These are phyloP conservation scores for Cavia porcellus DNA, from an alignment of 2,113 vertebrate genomes.

Conservation along the genomic window DNA sequence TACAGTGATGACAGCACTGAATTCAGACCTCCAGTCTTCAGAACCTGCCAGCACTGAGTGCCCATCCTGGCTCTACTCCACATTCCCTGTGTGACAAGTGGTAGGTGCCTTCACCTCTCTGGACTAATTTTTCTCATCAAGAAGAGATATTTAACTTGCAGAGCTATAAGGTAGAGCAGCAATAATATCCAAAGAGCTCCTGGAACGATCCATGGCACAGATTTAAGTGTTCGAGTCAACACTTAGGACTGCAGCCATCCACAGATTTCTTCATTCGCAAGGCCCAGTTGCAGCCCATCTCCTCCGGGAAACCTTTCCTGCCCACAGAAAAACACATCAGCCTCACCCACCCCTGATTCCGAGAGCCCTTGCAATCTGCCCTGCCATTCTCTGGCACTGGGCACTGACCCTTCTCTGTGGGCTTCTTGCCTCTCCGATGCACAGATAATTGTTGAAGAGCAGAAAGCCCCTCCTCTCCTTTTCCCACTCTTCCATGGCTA, in stretches of 20 bases:
- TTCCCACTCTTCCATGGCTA: background rate
- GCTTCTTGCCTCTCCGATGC: background rate
- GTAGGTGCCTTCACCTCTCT: background rate
- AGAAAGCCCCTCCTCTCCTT: background rate
- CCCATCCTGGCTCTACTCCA: background rate
- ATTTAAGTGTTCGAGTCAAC: background rate
- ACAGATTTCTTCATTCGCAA: background rate
- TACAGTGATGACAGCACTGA: background rate
- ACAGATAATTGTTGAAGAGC: background rate
- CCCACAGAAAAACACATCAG: background rate
- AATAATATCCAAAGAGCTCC: too few relatives aligned
- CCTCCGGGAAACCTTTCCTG: conserved; percentile 17
- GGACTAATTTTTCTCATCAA: background rate
- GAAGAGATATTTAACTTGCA: too few relatives aligned
- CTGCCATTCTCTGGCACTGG: background rate
- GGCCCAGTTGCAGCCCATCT: background rate
- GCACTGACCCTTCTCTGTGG: background rate
- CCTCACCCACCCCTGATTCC: background rate
- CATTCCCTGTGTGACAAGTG: background rate
- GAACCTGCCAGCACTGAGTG: accelerated
- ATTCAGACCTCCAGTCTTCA: background rate
- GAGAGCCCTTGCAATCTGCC: background rate
- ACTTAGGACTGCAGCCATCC: accelerated
- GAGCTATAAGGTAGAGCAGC: background rate
- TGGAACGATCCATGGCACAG: accelerated